Evolutionary conservation across 2,113 vertebrate genomes (phyloP), one percentile per base, ranked within the genome.

Genomic region (Heterotilapia buettikoferi): DNA sequence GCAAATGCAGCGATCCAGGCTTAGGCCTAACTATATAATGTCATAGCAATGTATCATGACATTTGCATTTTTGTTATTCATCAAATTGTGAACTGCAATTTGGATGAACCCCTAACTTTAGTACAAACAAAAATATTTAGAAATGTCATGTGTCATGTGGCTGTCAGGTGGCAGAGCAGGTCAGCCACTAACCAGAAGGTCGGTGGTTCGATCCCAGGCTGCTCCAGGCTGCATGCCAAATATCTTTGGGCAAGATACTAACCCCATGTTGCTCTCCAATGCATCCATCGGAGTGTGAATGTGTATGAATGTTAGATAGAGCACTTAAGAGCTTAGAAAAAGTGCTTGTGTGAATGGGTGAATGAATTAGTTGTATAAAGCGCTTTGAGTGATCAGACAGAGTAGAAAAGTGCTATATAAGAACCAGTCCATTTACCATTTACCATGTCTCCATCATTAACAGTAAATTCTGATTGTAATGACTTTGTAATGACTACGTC

Each of bases 191-290:
- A 19, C 29, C 59, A 63, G 29, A 33, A 19, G 59, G 57, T 33
- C 0, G 8, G 8, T 61, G 26, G 57, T 31, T 61, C 3, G 5
- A 0, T 5, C 57, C 9, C 29, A 61, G 29, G 16, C 57, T 1
- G 26, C 57, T 31, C 57, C 57, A 61, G 57, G 8, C 57, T 26
- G 54, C 54, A 57, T 26, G 54, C 24, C 54, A 57, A 26, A 57
- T 57, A 57, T 57, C 2, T 12, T 56, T 26, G 54, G 54, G 54
- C 21, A 56, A 26, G 54, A 56, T 56, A 7, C 12, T 56, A 26
- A 56, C 54, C 5, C 54, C 2, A 26, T 26, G 2, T 56, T 57
- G 26, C 26, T 29, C 56, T 29, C 56, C 0, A 26, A 59, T 16
- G 24, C 5, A 2, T 59, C 56, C 56, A 59, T 59, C 3, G 3